Conservation (phyloP, 2,797 vertebrate species). For the Bovichtus diacanthus region DNA sequence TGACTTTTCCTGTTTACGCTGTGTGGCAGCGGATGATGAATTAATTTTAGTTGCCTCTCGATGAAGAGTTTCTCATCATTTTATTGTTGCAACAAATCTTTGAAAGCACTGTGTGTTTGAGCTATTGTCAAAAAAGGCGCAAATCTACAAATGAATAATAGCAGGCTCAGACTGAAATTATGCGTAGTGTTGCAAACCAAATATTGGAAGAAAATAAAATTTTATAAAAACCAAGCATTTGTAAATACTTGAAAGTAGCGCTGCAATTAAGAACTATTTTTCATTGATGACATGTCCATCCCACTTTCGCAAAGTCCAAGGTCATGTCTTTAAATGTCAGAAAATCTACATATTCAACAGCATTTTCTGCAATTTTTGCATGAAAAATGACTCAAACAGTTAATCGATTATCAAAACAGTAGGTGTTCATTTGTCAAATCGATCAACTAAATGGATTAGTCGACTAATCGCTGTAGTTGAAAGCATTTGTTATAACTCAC, state of each 20-base stretch:
- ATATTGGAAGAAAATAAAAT: neutral
- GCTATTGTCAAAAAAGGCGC: neutral
- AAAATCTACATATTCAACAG: too few relatives aligned
- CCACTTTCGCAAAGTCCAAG: too few relatives aligned
- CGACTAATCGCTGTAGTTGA: too few relatives aligned
- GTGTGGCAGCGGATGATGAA: slow-evolving; percentile 1
- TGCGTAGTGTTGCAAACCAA: neutral
- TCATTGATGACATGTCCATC: too few relatives aligned
- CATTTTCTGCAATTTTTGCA: too few relatives aligned
- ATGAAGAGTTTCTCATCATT: slow-evolving; percentile 10
- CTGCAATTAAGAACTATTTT: too few relatives aligned
- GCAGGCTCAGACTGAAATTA: neutral
- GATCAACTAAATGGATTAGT: too few relatives aligned
- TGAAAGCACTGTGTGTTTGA: slow-evolving; percentile 2
- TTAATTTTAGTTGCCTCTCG: slow-evolving; percentile 4
- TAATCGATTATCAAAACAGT: too few relatives aligned
- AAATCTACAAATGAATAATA: neutral
- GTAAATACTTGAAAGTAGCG: neutral
- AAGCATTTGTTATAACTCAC: neutral
- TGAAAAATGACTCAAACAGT: too few relatives aligned
- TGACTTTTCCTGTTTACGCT: slow-evolving; percentile 25
- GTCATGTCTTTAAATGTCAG: too few relatives aligned
- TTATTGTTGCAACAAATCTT: slow-evolving; percentile 1
- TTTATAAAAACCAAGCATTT: neutral
- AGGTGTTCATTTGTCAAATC: too few relatives aligned